These are phyloP conservation scores for Tragelaphus oryx DNA, from an alignment of 2,797 vertebrate species.

Conservation along the genomic window DNA sequence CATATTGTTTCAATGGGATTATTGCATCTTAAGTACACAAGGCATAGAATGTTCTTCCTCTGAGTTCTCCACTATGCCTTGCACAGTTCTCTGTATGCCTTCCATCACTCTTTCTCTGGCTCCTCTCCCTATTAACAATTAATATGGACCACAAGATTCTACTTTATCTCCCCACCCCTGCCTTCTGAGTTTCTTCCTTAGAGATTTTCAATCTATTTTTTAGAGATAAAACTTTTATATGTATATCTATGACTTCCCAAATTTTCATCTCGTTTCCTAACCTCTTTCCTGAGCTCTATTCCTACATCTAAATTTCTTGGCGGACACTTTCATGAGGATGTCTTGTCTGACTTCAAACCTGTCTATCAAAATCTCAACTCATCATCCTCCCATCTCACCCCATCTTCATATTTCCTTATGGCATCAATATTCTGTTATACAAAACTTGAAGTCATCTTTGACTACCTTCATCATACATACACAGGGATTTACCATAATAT, in stretches of 20 bases:
- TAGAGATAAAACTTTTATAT: background rate
- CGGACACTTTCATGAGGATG: background rate
- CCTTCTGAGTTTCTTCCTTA: constrained; percentile 11
- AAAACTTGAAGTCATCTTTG: constrained; percentile 15
- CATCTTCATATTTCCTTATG: background rate
- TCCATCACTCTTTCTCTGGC: background rate
- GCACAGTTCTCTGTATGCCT: background rate
- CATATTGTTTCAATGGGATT: background rate
- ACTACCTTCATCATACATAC: background rate
- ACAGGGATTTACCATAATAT: background rate
- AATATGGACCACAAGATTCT: background rate
- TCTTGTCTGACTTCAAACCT: background rate
- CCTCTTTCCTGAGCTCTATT: background rate
- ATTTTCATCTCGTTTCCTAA: background rate
- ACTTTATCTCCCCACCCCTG: background rate
- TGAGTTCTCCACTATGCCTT: background rate
- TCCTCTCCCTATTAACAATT: background rate
- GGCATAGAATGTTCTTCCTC: background rate
- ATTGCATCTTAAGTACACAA: background rate
- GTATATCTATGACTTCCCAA: background rate
- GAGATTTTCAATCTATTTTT: background rate
- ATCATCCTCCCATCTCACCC: background rate
- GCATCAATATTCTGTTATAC: background rate
- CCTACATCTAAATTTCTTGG: background rate
- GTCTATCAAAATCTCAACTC: background rate